Percentiles rank a stretch among this genome's conserved stretches.
phyloP scores from a whole-genome alignment of 2,113 vertebrate genomes.

The Pionites leucogaster region DNA sequence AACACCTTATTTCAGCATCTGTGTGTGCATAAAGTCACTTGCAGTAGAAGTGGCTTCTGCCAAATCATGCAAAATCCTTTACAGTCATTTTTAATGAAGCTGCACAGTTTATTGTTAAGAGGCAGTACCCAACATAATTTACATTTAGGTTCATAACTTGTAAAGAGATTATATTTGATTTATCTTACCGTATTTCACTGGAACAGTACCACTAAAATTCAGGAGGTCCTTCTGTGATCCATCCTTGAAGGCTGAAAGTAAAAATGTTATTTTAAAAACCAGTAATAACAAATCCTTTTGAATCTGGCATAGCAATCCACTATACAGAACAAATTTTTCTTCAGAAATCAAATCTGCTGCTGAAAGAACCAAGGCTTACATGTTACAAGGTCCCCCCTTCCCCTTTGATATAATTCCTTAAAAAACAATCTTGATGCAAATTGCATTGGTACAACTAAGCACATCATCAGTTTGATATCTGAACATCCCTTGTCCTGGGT shows the following conservation, averaged over 20 bases:
- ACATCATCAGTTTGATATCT: not conserved
- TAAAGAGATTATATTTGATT: not conserved
- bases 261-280: not conserved
- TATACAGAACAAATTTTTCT: not conserved
- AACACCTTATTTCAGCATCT: not conserved
- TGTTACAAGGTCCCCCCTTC: not conserved
- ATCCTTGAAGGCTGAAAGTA: constrained; percentile 87
- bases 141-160: not conserved
- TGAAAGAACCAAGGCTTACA: not conserved
- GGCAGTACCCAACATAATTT: not conserved
- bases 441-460: not conserved
- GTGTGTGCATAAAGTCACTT: not conserved
- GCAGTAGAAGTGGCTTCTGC: not conserved
- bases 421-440: not conserved
- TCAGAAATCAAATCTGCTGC: not conserved
- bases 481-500: not conserved
- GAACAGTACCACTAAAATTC: constrained; percentile 88
- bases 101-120: not conserved
- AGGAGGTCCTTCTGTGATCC: constrained; percentile 91
- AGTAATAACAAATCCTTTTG: not conserved
- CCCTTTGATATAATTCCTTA: not conserved
- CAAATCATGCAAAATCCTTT: not conserved
- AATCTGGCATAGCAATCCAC: not conserved
- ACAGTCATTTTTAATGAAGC: not conserved
- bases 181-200: constrained; percentile 85